phyloP scores from a whole-genome alignment of 2,113 vertebrate species.

The Oenanthe oenanthe region DNA sequence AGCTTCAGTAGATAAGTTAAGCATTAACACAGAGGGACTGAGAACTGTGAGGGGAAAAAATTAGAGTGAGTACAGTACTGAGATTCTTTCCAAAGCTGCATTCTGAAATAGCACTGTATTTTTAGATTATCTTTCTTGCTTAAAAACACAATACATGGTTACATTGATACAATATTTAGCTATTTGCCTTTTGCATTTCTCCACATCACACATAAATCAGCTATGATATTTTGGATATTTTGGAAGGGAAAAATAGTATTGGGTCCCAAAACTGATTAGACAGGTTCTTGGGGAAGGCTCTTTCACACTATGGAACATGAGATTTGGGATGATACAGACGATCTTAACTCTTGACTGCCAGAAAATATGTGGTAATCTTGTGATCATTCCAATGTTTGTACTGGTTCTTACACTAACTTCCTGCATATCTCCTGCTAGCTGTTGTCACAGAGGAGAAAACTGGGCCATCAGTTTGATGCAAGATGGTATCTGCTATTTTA shows the following conservation, averaged over 20 bases:
- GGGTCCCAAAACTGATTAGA: background rate
- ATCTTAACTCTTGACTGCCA: background rate
- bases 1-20: constrained; percentile 45
- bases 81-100: constrained; percentile 56
- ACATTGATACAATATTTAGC: background rate
- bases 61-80: background rate
- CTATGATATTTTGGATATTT: background rate
- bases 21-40: constrained; percentile 2
- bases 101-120: constrained; percentile 54
- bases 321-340: background rate
- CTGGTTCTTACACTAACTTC: background rate
- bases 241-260: background rate
- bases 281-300: background rate
- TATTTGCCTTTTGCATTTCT: background rate
- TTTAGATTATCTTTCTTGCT: constrained; percentile 42
- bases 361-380: background rate
- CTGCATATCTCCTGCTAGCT: background rate
- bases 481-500: background rate
- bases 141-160: constrained; percentile 1
- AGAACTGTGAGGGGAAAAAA: background rate
- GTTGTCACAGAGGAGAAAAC: background rate
- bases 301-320: background rate
- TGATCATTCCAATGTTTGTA: background rate
- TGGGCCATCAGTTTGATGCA: background rate
- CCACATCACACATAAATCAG: background rate